Percentiles rank a stretch among this genome's conserved stretches.
phyloP scores from a whole-genome alignment of 2,113 vertebrate species.

The Chrysemys picta region DNA sequence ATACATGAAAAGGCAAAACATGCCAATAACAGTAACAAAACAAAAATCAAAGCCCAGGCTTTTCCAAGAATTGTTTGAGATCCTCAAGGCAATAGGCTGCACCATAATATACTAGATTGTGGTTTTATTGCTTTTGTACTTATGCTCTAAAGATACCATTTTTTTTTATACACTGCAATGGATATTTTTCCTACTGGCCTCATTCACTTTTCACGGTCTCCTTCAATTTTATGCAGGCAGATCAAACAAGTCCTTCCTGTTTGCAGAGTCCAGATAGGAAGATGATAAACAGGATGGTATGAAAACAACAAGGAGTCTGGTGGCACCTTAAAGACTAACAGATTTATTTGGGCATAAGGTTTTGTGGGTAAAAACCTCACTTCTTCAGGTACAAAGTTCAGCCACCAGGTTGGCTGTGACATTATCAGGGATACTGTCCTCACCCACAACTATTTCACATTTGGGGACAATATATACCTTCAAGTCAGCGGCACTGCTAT shows the following conservation, averaged over 20 bases:
- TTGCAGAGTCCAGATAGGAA: background rate
- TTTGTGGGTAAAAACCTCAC: too few relatives aligned
- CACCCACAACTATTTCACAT: too few relatives aligned
- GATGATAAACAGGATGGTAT: background rate
- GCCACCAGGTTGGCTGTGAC: too few relatives aligned
- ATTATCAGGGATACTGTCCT: too few relatives aligned
- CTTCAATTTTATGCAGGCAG: slow-evolving; percentile 7
- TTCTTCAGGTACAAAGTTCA: too few relatives aligned
- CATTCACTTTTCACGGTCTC: background rate
- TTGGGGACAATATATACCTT: too few relatives aligned
- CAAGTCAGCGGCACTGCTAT: too few relatives aligned
- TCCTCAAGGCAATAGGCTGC: background rate
- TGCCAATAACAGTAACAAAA: background rate
- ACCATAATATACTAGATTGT: background rate
- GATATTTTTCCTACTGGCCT: background rate
- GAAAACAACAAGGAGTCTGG: background rate
- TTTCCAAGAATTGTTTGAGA: background rate
- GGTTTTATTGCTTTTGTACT: background rate
- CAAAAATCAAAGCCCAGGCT: background rate
- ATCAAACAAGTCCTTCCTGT: background rate
- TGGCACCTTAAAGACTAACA: too few relatives aligned
- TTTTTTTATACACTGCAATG: background rate
- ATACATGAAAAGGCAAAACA: background rate
- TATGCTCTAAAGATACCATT: background rate
- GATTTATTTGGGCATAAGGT: too few relatives aligned